phyloP scores from a whole-genome alignment of 2,113 vertebrate genomes.

The Hystrix cristata region DNA sequence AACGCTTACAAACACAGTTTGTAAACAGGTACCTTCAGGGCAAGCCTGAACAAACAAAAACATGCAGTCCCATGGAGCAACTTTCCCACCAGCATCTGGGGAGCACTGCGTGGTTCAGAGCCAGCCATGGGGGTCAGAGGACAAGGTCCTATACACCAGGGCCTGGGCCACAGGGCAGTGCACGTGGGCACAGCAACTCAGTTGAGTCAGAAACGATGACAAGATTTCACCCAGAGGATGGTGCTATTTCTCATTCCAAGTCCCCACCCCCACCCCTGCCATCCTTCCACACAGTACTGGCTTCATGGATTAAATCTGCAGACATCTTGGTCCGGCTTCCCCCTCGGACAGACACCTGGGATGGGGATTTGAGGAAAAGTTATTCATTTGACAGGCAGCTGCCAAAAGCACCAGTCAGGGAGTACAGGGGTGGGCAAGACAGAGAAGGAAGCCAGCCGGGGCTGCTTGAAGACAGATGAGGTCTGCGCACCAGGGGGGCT shows the following conservation, averaged over 20 bases:
- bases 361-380: background rate
- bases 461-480: background rate
- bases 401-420: background rate
- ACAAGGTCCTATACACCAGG: background rate
- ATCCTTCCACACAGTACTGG: background rate
- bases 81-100: background rate
- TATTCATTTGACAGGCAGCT: background rate
- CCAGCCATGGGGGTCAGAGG: background rate
- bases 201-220: background rate
- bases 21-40: background rate
- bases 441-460: background rate
- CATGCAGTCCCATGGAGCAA: too few species aligned
- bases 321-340: background rate
- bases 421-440: background rate
- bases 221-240: background rate
- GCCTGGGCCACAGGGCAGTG: background rate
- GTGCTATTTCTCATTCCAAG: background rate
- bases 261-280: background rate
- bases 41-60: background rate
- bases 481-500: rapidly evolving
- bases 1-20: background rate
- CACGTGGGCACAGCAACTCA: background rate
- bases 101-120: background rate
- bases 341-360: background rate
- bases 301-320: background rate